A percentile compares a stretch with the other conserved stretches of the same genome.
These are phyloP conservation scores for Cotesia vestalis DNA, from an alignment of 1,140 invertebrate genomes.

Conservation along the genomic window DNA sequence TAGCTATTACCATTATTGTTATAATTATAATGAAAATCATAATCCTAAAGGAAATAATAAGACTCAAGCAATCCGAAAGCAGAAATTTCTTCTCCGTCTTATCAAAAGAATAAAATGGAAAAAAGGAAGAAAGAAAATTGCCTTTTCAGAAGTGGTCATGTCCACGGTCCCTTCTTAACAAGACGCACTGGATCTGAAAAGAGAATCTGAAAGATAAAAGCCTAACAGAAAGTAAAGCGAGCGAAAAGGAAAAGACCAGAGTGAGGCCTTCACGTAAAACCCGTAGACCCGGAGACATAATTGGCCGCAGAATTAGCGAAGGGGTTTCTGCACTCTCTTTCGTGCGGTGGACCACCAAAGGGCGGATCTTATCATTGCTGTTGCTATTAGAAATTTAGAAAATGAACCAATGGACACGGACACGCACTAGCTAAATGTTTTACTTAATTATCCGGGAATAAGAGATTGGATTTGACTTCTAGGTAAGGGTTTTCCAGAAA, in stretches of 20 bases:
- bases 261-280: conserved; percentile 40
- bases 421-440: conserved; percentile 52
- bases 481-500: conserved; percentile 28
- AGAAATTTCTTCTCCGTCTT: neutral
- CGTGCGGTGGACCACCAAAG: conserved; percentile 47
- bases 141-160: conserved; percentile 14
- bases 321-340: conserved; percentile 45
- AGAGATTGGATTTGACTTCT: conserved; percentile 56
- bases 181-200: conserved; percentile 4
- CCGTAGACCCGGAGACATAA: conserved; percentile 42
- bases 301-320: conserved; percentile 58
- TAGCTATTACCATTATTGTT: too few relatives aligned
- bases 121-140: conserved; percentile 3
- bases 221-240: conserved; percentile 20
- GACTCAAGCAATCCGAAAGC: neutral
- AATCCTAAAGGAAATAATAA: neutral
- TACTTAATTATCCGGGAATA: conserved; percentile 49
- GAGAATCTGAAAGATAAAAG: conserved; percentile 19
- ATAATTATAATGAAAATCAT: too few relatives aligned
- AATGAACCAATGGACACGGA: conserved; percentile 53
- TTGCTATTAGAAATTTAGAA: conserved; percentile 46
- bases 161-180: neutral
- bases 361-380: conserved; percentile 28
- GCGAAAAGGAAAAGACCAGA: conserved; percentile 33
- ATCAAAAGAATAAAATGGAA: conserved; percentile 13